Conservation (phyloP, 2,113 vertebrate genomes). For the Isichthys henryi region DNA sequence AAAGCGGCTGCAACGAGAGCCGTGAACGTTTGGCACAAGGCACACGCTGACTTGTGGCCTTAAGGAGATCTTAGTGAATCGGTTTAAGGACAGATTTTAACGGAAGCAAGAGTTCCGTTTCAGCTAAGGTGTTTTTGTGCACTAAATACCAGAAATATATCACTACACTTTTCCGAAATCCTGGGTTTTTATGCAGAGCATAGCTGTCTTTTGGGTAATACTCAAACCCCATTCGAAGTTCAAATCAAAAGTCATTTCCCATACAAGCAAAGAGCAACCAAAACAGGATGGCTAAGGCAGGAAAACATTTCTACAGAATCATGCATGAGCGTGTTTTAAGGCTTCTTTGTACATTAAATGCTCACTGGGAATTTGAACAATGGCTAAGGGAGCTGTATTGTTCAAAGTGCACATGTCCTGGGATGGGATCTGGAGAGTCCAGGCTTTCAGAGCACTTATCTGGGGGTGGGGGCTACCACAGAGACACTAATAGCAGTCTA, state of each 20-base stretch:
- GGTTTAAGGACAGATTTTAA: neutral
- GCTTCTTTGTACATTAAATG: neutral
- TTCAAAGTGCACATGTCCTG: neutral
- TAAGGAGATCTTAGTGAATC: neutral
- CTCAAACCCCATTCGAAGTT: neutral
- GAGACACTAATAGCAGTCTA: neutral
- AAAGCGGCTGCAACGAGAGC: neutral
- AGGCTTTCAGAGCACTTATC: neutral
- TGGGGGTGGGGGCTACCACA: neutral
- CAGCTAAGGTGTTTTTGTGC: neutral
- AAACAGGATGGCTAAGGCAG: neutral
- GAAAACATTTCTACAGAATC: neutral
- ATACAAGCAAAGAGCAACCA: neutral
- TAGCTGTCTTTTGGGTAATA: neutral
- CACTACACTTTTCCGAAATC: neutral
- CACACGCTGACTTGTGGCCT: neutral
- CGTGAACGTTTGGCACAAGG: neutral
- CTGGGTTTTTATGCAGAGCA: neutral
- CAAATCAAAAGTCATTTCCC: neutral
- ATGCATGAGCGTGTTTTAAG: neutral
- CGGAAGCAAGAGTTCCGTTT: neutral
- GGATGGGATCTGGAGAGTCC: neutral
- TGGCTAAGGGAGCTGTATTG: neutral
- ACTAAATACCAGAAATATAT: neutral
- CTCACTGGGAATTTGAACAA: neutral